Evolutionary conservation across 2,113 vertebrate species (phyloP).

Genomic region (Antennarius striatus): DNA sequence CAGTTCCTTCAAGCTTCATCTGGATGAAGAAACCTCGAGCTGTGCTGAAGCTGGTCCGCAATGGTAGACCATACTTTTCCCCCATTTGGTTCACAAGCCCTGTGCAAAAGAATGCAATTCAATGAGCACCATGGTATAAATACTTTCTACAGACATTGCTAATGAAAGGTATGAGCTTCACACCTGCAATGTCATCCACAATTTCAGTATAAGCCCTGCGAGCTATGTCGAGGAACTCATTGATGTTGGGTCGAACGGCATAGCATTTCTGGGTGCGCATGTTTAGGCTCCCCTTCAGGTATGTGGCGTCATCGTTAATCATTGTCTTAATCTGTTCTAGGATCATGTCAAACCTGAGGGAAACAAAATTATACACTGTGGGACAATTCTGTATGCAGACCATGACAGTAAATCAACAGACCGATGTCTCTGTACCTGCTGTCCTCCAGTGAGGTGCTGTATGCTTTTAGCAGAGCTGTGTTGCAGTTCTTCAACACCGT

Average conservation of each 20-base stretch:
- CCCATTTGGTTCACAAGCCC: conserved; percentile 88
- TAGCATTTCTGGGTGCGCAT: conserved; percentile 98
- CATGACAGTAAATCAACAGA: neutral
- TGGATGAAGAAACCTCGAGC: conserved; percentile 95
- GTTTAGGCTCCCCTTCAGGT: conserved; percentile 90
- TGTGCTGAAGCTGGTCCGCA: conserved; percentile 93
- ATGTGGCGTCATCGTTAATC: conserved; percentile 90
- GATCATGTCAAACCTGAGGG: conserved; percentile 87
- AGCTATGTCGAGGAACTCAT: conserved; percentile 93
- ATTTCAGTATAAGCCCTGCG: conserved; percentile 94
- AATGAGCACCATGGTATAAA: neutral
- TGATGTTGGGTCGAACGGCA: conserved; percentile 92
- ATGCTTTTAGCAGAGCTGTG: conserved; percentile 88
- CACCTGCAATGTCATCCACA: conserved; percentile 96
- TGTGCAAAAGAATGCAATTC: conserved; percentile 55
- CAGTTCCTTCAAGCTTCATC: conserved; percentile 84
- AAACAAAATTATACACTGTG: neutral
- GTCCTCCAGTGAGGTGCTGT: conserved; percentile 87
- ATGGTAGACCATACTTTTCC: conserved; percentile 87
- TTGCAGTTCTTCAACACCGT: conserved; percentile 83
- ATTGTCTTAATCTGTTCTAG: conserved; percentile 92
- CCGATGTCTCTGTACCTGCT: conserved; percentile 75
- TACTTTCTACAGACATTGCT: neutral
- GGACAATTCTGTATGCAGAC: neutral
- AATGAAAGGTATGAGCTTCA: no score